Evolutionary conservation across 1,140 invertebrate species (phyloP), one percentile per base, ranked within the genome.

Genomic region (Ooceraea biroi): DNA sequence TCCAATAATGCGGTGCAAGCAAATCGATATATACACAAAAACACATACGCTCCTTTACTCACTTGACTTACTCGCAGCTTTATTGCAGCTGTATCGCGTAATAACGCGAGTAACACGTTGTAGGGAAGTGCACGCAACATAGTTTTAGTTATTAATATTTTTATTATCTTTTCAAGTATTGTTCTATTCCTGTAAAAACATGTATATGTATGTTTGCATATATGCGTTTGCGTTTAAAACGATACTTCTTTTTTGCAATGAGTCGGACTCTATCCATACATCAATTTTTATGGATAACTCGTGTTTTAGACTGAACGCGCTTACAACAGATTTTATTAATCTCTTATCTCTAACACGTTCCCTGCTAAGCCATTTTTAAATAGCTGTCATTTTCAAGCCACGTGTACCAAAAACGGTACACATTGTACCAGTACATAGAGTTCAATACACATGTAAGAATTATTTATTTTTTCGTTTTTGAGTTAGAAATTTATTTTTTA

Each of bases 261-360:
- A 57, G 5, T 19, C 30, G 10, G 25, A 71, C 1, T n/a, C n/a
- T 46, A 58, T 0, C 3, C 8, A 7, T 41, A 46, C 22, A 46
- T 14, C 19, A 66, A 11, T 77, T 65, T 1, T 77, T 60, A 8
- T 5, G 12, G 58, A 17, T 77, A 44, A 69, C 61, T 82, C 27
- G 46, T 22, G 5, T 82, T 87, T 84, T 86, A 88, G 80, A 86
- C 85, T 88, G 84, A 88, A 86, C 60, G 27, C 68, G 63, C 22
- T 84, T 57, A 58, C 19, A 11, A 55, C 72, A 52, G 41, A 83
- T 86, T 46, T 66, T 69, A 61, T 69, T 14, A 55, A 83, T 25
- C 52, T n/a, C n/a, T n/a, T n/a, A n/a, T n/a, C n/a, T n/a, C n/a
- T n/a, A n/a, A n/a, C n/a, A n/a, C n/a, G n/a, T n/a, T n/a, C n/a